Evolutionary conservation across 1,140 invertebrate species (phyloP).

Genomic region (Sminthurides bifidus): DNA sequence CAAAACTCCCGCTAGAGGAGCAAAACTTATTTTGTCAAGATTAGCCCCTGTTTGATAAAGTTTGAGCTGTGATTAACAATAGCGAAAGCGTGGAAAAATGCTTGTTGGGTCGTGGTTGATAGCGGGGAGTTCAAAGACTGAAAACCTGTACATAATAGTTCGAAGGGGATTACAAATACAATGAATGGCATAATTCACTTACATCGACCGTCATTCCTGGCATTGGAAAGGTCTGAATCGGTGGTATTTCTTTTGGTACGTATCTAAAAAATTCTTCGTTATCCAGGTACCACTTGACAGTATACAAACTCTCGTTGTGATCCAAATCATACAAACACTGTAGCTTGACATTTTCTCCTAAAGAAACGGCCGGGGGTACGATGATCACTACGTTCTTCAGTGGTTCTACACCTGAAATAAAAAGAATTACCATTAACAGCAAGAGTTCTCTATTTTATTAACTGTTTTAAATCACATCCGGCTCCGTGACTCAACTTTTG

Average conservation of each 20-base stretch:
- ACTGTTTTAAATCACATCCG: too few species aligned
- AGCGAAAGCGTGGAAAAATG: too few species aligned
- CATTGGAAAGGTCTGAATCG: conserved; percentile 24
- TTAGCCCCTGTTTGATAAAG: too few species aligned
- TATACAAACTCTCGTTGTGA: conserved; percentile 32
- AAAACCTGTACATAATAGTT: too few species aligned
- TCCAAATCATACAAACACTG: conserved; percentile 33
- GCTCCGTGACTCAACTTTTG: too few species aligned
- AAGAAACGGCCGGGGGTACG: conserved; percentile 29
- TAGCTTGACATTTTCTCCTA: conserved; percentile 32
- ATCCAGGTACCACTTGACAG: conserved; percentile 37
- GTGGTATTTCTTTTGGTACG: conserved; percentile 24
- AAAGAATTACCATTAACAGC: conserved; percentile 10
- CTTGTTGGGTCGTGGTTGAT: too few species aligned
- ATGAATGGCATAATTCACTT: too few species aligned
- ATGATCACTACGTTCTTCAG: conserved; percentile 32
- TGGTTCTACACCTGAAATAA: conserved; percentile 32
- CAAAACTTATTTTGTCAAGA: too few species aligned
- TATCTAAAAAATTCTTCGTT: conserved; percentile 27
- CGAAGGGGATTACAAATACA: too few species aligned
- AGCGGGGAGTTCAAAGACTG: too few species aligned
- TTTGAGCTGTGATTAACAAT: too few species aligned
- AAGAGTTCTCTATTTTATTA: conserved; percentile 1
- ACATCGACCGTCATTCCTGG: conserved; percentile 32
- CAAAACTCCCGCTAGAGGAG: too few species aligned